phyloP scores from a whole-genome alignment of 2,888 invertebrate species.

The Drosophila kanekoi region DNA sequence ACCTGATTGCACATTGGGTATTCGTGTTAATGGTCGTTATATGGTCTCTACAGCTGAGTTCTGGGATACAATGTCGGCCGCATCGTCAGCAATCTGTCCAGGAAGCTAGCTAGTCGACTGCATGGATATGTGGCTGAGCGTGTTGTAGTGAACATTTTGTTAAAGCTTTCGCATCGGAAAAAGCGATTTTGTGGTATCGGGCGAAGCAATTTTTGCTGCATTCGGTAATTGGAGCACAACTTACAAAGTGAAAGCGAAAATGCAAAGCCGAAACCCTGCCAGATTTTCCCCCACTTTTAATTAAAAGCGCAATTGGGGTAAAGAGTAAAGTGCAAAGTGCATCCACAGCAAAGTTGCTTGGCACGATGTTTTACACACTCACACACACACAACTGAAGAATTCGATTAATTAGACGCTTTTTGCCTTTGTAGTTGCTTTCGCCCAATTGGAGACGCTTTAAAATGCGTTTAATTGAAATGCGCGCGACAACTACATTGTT shows the following conservation, averaged over 20 bases:
- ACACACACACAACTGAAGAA: slow-evolving; percentile 35
- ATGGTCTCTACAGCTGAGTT: neutral
- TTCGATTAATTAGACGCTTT: slow-evolving; percentile 75
- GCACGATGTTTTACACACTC: slow-evolving; percentile 40
- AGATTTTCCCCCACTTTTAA: slow-evolving; percentile 62
- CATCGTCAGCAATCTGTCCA: neutral
- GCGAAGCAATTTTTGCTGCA: slow-evolving; percentile 26
- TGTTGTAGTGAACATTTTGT: slow-evolving; percentile 45
- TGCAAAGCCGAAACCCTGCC: slow-evolving; percentile 40
- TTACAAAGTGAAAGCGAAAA: slow-evolving; percentile 40
- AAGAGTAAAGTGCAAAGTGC: slow-evolving; percentile 46
- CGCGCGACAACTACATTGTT: slow-evolving; percentile 43
- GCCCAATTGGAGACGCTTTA: slow-evolving; percentile 42
- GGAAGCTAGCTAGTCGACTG: neutral
- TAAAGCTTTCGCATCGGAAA: slow-evolving; percentile 40
- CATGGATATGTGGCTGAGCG: slow-evolving; percentile 32
- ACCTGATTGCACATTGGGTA: too few relatives aligned
- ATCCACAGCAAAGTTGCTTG: slow-evolving; percentile 29
- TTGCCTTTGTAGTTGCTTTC: slow-evolving; percentile 23
- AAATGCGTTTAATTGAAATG: slow-evolving; percentile 59
- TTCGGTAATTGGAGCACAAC: slow-evolving; percentile 22
- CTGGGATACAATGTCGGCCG: neutral
- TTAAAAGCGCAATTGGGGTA: slow-evolving; percentile 66
- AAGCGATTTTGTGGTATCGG: slow-evolving; percentile 55
- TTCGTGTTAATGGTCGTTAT: too few relatives aligned